Conservation (phyloP, 2,888 invertebrate genomes). For the Drosophila birchii region DNA sequence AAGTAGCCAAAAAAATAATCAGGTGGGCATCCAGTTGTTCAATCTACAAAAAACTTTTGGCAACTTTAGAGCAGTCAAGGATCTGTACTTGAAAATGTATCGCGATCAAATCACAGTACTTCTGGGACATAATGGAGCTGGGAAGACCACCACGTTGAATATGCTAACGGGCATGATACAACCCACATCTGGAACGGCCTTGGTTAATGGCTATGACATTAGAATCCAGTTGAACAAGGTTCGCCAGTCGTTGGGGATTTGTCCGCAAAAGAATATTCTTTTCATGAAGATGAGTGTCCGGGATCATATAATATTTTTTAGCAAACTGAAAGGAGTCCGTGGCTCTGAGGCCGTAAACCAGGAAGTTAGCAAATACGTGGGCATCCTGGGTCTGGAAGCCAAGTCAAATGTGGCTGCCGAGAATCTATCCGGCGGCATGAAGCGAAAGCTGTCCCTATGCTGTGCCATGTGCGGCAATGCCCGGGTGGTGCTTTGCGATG, state of each 20-base stretch:
- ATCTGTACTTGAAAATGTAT: constrained; percentile 91
- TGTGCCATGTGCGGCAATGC: constrained; percentile 90
- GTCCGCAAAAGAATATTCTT: constrained; percentile 93
- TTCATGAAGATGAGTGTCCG: constrained; percentile 91
- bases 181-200: constrained; percentile 88
- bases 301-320: constrained; percentile 92
- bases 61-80: constrained; percentile 87
- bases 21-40: constrained; percentile 86
- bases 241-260: constrained; percentile 89
- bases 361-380: constrained; percentile 88
- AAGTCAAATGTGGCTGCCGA: constrained; percentile 87
- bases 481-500: constrained; percentile 89
- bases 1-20: too few relatives aligned
- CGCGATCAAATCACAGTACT: constrained; percentile 94
- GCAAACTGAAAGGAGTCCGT: constrained; percentile 88
- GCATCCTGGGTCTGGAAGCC: constrained; percentile 87
- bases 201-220: constrained; percentile 89
- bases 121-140: constrained; percentile 91
- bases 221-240: constrained; percentile 86
- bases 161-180: constrained; percentile 92
- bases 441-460: constrained; percentile 90
- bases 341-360: constrained; percentile 85
- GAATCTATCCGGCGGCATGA: constrained; percentile 90
- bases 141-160: constrained; percentile 96
- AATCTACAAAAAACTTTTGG: constrained; percentile 87